phyloP scores from a whole-genome alignment of 2,888 invertebrate genomes.

The Stictocephala bisonia region DNA sequence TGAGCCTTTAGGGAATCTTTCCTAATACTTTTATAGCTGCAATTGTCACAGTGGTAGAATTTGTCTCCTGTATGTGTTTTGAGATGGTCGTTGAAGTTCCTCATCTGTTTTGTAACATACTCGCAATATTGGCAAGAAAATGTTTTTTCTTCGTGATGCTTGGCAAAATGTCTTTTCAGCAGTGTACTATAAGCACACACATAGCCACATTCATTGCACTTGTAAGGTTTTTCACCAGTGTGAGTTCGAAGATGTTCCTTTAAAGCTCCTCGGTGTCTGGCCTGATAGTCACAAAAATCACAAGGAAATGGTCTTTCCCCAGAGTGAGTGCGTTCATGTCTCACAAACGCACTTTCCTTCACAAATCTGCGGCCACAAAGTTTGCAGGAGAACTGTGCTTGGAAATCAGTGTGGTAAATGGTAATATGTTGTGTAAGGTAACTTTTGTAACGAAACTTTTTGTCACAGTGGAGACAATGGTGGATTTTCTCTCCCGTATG shows the following conservation, averaged over 20 bases:
- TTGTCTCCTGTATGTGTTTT: not conserved
- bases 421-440: not conserved
- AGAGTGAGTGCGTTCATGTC: not conserved
- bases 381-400: slow-evolving; percentile 5
- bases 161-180: not conserved
- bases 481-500: not conserved
- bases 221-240: slow-evolving; percentile 12
- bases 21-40: not conserved
- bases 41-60: not conserved
- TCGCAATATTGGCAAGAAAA: not conserved
- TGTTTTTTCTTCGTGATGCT: not conserved
- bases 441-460: not conserved
- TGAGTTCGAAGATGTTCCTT: not conserved
- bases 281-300: not conserved
- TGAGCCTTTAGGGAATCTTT: not conserved
- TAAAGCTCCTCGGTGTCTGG: not conserved
- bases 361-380: not conserved
- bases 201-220: not conserved
- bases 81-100: not conserved
- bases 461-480: not conserved
- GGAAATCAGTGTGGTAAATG: not conserved
- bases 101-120: not conserved
- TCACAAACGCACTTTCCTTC: not conserved
- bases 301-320: not conserved
- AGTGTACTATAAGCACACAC: not conserved